Evolutionary conservation across 2,888 invertebrate genomes (phyloP).

Genomic region (Fragum whitleyi): DNA sequence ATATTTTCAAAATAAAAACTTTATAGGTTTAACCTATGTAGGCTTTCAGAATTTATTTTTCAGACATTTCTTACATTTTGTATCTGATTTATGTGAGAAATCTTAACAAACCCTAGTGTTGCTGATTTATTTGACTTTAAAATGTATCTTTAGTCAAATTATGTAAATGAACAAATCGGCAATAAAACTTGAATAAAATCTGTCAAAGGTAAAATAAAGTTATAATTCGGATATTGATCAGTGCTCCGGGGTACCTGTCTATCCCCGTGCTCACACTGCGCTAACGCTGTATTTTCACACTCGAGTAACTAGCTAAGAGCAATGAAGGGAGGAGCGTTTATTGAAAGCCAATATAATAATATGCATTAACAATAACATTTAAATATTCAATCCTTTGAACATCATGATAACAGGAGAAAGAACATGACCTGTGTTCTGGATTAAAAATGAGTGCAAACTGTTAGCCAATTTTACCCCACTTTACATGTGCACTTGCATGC

Average conservation of each 20-base stretch:
- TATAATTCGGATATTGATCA: conserved; percentile 30
- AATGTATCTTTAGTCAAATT: conserved; percentile 2
- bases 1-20: too few relatives aligned
- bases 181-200: conserved; percentile 20
- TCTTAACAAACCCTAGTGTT: background rate
- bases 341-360: conserved; percentile 18
- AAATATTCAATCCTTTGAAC: conserved; percentile 23
- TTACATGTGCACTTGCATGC: too few relatives aligned
- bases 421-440: too few relatives aligned
- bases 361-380: conserved; percentile 15
- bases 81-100: too few relatives aligned
- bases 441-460: too few relatives aligned
- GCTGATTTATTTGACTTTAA: conserved; percentile 19
- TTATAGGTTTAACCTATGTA: too few relatives aligned
- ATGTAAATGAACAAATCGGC: conserved; percentile 23
- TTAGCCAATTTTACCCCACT: too few relatives aligned
- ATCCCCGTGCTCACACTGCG: conserved; percentile 6
- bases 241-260: conserved; percentile 23
- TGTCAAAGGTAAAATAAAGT: conserved; percentile 27
- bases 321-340: background rate
- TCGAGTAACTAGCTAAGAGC: conserved; percentile 7
- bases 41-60: too few relatives aligned
- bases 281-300: conserved; percentile 25
- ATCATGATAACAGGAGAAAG: too few relatives aligned
- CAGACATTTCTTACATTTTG: too few relatives aligned